Percentiles rank a stretch among this genome's conserved stretches.
Evolutionary conservation across 2,888 invertebrate genomes (phyloP).

Genomic region (Oscheius sp.): DNA sequence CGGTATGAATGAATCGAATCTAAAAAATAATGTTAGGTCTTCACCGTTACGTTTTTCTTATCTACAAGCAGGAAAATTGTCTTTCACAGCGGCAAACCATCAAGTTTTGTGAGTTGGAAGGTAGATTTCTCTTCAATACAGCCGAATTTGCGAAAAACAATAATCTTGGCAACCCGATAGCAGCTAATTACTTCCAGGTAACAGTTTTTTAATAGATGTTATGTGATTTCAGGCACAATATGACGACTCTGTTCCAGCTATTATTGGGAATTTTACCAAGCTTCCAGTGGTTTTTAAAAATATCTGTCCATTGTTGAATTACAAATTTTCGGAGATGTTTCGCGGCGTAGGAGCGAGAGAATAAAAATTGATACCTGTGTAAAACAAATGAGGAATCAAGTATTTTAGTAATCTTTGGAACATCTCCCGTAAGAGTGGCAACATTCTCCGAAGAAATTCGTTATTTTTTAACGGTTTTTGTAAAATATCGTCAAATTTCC

Average conservation of each 20-base stretch:
- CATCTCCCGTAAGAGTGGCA: too few species aligned
- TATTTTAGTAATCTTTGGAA: too few species aligned
- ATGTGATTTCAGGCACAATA: conserved; percentile 78
- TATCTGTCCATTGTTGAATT: neutral
- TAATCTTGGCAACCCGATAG: conserved; percentile 80
- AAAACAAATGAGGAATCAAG: too few species aligned
- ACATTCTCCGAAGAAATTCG: too few species aligned
- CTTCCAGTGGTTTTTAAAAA: neutral
- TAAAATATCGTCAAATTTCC: too few species aligned
- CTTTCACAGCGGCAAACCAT: neutral
- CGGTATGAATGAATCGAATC: conserved; percentile 81
- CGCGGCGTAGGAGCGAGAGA: too few species aligned
- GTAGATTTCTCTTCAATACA: conserved; percentile 78
- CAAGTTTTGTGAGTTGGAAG: neutral
- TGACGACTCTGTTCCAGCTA: conserved; percentile 85
- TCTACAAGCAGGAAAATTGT: conserved; percentile 73
- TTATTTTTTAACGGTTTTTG: too few species aligned
- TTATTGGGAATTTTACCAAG: conserved; percentile 74
- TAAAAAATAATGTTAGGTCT: conserved; percentile 72
- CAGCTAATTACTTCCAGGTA: conserved; percentile 80
- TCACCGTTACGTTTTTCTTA: conserved; percentile 82
- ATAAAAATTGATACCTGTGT: too few species aligned
- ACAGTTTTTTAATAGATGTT: neutral
- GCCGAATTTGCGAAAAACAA: conserved; percentile 81
- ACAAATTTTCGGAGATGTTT: neutral